Conservation (phyloP, 2,113 vertebrate species). For the Delphinapterus leucas region DNA sequence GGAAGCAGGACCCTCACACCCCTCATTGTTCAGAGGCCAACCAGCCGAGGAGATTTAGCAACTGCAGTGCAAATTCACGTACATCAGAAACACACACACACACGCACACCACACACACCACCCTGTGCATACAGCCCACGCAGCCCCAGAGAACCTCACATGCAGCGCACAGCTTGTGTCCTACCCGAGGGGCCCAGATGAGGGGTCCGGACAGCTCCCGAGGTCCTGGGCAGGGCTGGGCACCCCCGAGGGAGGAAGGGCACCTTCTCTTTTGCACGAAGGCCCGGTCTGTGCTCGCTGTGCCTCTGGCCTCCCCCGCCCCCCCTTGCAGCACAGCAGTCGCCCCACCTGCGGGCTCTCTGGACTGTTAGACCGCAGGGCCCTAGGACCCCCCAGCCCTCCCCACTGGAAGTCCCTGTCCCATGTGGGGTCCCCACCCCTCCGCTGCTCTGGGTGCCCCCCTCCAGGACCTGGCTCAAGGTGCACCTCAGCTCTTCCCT, state of each 20-base stretch:
- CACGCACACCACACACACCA: too few species aligned
- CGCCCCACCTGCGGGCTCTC: neutral
- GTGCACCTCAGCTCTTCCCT: neutral
- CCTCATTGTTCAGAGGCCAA: neutral
- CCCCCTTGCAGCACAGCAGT: neutral
- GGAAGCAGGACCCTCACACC: neutral
- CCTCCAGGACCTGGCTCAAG: neutral
- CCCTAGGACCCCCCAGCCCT: neutral
- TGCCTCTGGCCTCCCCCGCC: too few species aligned
- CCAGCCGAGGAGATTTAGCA: neutral
- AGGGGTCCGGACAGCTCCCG: fast-evolving
- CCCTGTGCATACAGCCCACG: too few species aligned
- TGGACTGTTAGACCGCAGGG: neutral
- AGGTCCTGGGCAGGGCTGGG: neutral
- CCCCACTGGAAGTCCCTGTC: neutral
- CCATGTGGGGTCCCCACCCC: neutral
- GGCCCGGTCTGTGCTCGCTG: fast-evolving
- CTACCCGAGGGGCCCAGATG: neutral
- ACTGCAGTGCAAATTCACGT: neutral
- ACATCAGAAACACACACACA: neutral
- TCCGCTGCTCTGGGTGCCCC: neutral
- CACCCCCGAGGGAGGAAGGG: neutral
- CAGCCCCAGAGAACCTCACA: neutral
- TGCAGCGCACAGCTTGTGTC: neutral
- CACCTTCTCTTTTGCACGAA: neutral